Percentiles rank a stretch among this genome's conserved stretches.
Evolutionary conservation across 2,113 vertebrate species (phyloP).

Genomic region (Podilymbus podiceps): DNA sequence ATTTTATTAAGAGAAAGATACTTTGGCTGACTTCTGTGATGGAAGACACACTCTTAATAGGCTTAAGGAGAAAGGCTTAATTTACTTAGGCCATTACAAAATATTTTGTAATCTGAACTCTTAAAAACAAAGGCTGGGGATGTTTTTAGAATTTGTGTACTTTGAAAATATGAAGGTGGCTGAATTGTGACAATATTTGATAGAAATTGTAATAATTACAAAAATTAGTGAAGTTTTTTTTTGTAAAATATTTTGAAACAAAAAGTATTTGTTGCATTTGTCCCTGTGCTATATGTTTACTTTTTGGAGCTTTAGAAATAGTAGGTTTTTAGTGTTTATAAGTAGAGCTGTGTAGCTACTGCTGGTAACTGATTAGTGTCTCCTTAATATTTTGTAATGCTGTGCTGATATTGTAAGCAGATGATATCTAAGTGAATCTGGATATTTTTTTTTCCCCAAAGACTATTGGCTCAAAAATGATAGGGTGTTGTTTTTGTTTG

Average conservation of each 20-base stretch:
- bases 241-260: not conserved
- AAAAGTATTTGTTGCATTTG: not conserved
- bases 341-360: not conserved
- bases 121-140: not conserved
- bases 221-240: not conserved
- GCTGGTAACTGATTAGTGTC: not conserved
- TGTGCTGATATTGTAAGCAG: not conserved
- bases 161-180: not conserved
- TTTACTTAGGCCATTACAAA: not conserved
- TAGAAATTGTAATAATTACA: not conserved
- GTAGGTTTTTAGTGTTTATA: not conserved
- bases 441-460: not conserved
- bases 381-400: not conserved
- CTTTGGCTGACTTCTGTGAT: not conserved
- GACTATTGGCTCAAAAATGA: not conserved
- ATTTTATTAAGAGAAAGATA: not conserved
- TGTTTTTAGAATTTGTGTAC: not conserved
- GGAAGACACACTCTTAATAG: not conserved
- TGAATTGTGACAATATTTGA: not conserved
- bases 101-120: not conserved
- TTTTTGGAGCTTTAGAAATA: not conserved
- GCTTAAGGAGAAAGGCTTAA: not conserved
- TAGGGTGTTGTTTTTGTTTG: not conserved
- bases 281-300: not conserved
- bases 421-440: not conserved